Evolutionary conservation across 2,797 vertebrate species (phyloP), one percentile per base, ranked within the genome.

Genomic region (Pampus argenteus): DNA sequence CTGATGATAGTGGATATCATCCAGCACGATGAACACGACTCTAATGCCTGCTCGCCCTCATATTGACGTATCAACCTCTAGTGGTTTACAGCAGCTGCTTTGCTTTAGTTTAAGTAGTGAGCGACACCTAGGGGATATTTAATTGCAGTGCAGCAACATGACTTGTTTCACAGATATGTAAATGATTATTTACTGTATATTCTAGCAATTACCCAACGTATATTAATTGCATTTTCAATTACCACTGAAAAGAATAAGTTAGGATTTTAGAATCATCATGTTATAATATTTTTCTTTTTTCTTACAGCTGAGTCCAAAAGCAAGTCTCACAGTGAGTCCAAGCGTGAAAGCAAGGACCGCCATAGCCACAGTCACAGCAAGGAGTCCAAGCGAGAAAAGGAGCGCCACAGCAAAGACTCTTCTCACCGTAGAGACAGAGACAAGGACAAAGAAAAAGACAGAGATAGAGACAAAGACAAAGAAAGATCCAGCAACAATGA

Each of bases 401-500:
- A 94, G 26, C 93, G 93, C 18, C 92, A 93, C 71, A 86, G 84
- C 83, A 95, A 94, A 79, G 94, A 94, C 51, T 91, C 90, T 31
- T 93, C 93, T 68, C 87, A 92, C 45, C 83, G 91, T 51, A 88
- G 82, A 50, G 69, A 76, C 50, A 66, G 7, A 38, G 86, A 94
- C 63, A 95, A 92, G 86, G 93, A 95, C 71, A 93, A 90, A 80
- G 92, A 88, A 48, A 85, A 3, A 66, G 86, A 89, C 51, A 83
- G 18, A 75, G 90, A 95, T 36, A 88, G 52, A 62, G 96, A 97
- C 34, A 84, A 6, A 63, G 90, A 95, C 66, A 97, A 95, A 91
- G 95, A 96, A 51, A 92, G 95, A 80, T 92, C 72, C 60, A 93
- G 94, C 91, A 96, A 94, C 29, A 67, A 73, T 2, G 97, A 97